These are phyloP conservation scores for Microtus richardsoni DNA, from an alignment of 2,113 vertebrate species.

Conservation along the genomic window DNA sequence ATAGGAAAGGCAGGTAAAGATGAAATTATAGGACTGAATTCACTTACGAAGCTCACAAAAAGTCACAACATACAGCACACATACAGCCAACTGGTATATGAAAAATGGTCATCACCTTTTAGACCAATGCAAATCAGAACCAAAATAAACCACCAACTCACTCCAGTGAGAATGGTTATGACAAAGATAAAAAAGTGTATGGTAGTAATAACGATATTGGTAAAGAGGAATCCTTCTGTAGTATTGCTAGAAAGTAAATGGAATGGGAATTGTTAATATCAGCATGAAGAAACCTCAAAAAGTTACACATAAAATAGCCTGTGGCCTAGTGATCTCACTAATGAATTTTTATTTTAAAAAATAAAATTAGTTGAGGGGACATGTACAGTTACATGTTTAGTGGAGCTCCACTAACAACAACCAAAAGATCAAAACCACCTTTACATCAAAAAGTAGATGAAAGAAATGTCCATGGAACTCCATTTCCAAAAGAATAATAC, in stretches of 20 bases:
- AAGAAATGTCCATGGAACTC: not conserved
- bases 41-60: not conserved
- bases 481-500: not conserved
- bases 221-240: not conserved
- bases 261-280: not conserved
- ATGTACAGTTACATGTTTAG: not conserved
- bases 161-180: not conserved
- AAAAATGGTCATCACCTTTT: not conserved
- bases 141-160: not conserved
- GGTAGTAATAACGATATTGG: not conserved
- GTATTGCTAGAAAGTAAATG: not conserved
- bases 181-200: not conserved
- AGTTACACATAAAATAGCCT: not conserved
- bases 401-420: not conserved
- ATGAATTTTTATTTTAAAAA: not conserved
- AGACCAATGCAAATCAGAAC: not conserved
- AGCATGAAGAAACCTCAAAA: not conserved
- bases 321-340: not conserved
- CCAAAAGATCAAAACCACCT: not conserved
- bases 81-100: not conserved
- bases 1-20: not conserved
- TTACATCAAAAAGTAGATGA: not conserved
- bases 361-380: not conserved
- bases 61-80: rapidly evolving
- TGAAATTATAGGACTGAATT: not conserved